Evolutionary conservation across 2,797 vertebrate genomes (phyloP).

Genomic region (Falco novaeseelandiae): DNA sequence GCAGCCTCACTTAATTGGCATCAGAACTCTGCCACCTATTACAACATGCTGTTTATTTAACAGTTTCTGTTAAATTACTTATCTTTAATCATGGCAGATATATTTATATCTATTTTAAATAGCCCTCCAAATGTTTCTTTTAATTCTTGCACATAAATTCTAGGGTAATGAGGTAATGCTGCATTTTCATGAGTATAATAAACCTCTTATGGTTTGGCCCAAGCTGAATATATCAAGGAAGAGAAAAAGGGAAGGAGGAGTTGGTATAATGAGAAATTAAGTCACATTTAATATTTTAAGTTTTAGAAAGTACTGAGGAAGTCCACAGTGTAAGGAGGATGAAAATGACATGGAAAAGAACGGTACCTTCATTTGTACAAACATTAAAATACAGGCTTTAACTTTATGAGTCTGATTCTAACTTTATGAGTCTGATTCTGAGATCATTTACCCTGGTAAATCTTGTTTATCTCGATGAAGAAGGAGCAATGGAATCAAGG

Average conservation of each 20-base stretch:
- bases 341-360: background rate
- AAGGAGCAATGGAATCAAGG: background rate
- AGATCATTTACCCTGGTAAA: background rate
- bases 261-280: background rate
- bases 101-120: constrained; percentile 52
- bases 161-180: background rate
- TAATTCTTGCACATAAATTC: constrained; percentile 40
- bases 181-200: constrained; percentile 35
- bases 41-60: constrained; percentile 31
- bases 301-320: background rate
- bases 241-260: background rate
- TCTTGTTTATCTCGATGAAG: background rate
- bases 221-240: background rate
- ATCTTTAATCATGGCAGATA: constrained; percentile 28
- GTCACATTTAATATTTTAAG: background rate
- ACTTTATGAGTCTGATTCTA: too few relatives aligned
- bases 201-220: background rate
- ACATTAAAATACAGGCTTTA: background rate
- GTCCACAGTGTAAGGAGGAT: background rate
- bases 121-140: constrained; percentile 30
- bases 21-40: background rate
- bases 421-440: background rate
- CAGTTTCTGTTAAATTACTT: constrained; percentile 50
- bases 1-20: constrained; percentile 5
- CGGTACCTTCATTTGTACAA: background rate